phyloP scores from a whole-genome alignment of 2,888 invertebrate genomes.

The Apotomis capreana region DNA sequence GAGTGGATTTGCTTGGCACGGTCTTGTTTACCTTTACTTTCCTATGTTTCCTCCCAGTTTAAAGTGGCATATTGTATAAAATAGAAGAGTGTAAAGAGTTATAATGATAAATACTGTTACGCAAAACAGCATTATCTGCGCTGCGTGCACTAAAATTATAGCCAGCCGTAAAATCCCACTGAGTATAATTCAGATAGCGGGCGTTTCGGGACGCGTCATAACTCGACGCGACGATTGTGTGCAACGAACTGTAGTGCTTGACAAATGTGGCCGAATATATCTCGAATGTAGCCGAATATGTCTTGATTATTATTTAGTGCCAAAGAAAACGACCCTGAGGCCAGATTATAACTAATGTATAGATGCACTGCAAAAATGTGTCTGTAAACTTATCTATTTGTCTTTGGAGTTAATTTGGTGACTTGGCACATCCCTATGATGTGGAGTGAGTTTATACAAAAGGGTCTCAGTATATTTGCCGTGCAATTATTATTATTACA shows the following conservation, averaged over 20 bases:
- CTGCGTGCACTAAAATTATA: constrained; percentile 16
- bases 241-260: constrained; percentile 24
- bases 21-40: too few species aligned
- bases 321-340: too few species aligned
- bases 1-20: too few species aligned
- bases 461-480: constrained; percentile 23
- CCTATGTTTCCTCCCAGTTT: too few species aligned
- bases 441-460: constrained; percentile 20
- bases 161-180: constrained; percentile 14
- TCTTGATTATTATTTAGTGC: too few species aligned
- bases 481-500: constrained; percentile 33
- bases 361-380: too few species aligned
- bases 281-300: not conserved
- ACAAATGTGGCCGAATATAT: constrained; percentile 20
- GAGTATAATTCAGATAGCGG: constrained; percentile 41
- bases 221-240: constrained; percentile 41
- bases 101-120: too few species aligned
- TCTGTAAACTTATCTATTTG: not conserved
- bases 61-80: too few species aligned
- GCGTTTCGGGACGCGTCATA: constrained; percentile 38
- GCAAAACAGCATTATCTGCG: not conserved
- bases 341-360: too few species aligned
- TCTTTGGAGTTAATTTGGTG: constrained; percentile 1
- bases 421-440: constrained; percentile 15
- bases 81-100: too few species aligned